A percentile compares a stretch with the other conserved stretches of the same genome.
phyloP scores from a whole-genome alignment of 2,888 invertebrate genomes.

The Biston betularia region DNA sequence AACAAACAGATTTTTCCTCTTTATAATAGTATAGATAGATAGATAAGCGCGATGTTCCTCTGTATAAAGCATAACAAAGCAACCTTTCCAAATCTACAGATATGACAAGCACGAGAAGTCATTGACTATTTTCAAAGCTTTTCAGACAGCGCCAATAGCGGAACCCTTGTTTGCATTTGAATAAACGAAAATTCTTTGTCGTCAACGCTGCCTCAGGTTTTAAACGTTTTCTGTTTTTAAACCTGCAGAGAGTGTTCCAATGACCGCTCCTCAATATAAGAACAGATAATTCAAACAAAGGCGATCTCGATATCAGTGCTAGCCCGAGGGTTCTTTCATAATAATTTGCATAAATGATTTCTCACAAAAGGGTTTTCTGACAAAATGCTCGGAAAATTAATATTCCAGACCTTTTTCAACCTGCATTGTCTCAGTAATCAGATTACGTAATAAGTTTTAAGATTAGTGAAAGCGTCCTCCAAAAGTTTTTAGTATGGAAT shows the following conservation, averaged over 20 bases:
- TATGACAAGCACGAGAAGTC: conserved; percentile 16
- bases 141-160: conserved; percentile 46
- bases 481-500: conserved; percentile 47
- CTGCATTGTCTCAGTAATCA: conserved; percentile 55
- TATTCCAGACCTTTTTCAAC: conserved; percentile 49
- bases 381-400: conserved; percentile 50
- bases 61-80: conserved; percentile 1
- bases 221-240: conserved; percentile 37
- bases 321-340: conserved; percentile 34
- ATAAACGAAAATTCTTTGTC: conserved; percentile 55
- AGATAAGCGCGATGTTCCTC: neutral
- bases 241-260: conserved; percentile 21
- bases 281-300: conserved; percentile 50
- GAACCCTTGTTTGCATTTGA: conserved; percentile 53
- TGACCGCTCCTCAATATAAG: conserved; percentile 45
- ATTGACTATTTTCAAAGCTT: conserved; percentile 37
- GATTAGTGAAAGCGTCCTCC: conserved; percentile 49
- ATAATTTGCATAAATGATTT: conserved; percentile 49
- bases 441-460: conserved; percentile 54
- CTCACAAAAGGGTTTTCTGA: conserved; percentile 42
- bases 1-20: no score
- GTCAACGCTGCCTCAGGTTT: conserved; percentile 39
- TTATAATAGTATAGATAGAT: no score
- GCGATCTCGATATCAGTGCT: conserved; percentile 33
- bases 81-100: conserved; percentile 5